Conservation (phyloP, 2,888 invertebrate species). For the Meliscaeva auricollis region DNA sequence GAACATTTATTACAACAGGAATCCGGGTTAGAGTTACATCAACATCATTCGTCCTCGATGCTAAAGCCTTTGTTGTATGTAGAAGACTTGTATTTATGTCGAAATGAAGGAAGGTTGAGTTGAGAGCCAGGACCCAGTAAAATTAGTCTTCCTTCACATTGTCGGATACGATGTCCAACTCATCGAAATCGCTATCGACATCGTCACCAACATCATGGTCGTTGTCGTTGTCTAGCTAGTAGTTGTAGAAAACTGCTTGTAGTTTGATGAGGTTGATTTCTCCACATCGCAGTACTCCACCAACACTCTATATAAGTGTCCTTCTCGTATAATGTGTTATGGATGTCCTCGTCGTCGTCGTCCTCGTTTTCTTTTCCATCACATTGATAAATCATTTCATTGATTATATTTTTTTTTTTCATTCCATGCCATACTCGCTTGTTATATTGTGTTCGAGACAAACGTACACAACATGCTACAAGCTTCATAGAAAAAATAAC, state of each 20-base stretch:
- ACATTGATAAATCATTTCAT: conserved; percentile 71
- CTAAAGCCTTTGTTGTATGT: conserved; percentile 4
- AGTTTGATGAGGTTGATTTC: conserved; percentile 64
- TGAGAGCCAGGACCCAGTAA: conserved; percentile 19
- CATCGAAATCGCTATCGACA: conserved; percentile 60
- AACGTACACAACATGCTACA: conserved; percentile 11
- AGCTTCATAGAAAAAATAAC: too few relatives aligned
- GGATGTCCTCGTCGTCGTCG: neutral
- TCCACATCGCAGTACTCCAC: too few relatives aligned
- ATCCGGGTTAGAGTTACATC: conserved; percentile 74
- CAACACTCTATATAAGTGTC: conserved; percentile 14
- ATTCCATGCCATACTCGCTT: too few relatives aligned
- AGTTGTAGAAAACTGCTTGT: neutral
- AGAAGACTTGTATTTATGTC: conserved; percentile 14
- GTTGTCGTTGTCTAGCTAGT: conserved; percentile 34
- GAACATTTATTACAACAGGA: conserved; percentile 74
- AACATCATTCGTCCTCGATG: conserved; percentile 68
- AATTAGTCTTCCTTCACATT: conserved; percentile 63
- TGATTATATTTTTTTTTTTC: conserved; percentile 50
- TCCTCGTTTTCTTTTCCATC: neutral
- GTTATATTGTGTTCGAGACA: conserved; percentile 1
- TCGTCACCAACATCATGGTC: conserved; percentile 33
- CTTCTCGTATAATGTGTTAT: neutral
- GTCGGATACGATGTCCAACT: conserved; percentile 66
- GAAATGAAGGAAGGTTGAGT: conserved; percentile 1